Conservation (phyloP, 2,888 invertebrate species). For the Tipula confusa region DNA sequence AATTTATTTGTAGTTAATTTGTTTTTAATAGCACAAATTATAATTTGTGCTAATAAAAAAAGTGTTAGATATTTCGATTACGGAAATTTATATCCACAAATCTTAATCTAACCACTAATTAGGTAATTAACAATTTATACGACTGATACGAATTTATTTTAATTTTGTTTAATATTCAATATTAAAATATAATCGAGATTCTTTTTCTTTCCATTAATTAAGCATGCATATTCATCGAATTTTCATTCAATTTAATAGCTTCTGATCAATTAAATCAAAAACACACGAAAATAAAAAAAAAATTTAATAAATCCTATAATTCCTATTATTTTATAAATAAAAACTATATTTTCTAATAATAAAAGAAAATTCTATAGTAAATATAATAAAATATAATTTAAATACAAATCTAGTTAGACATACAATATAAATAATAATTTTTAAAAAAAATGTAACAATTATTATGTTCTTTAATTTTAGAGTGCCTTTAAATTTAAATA, state of each 20-base stretch:
- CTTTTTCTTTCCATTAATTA: neutral
- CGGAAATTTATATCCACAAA: neutral
- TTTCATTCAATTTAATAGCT: neutral
- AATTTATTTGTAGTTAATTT: neutral
- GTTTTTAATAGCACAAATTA: neutral
- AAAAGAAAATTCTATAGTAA: neutral
- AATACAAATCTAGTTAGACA: neutral
- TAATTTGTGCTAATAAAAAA: neutral
- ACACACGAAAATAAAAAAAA: neutral
- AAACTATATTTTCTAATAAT: neutral
- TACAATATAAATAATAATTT: neutral
- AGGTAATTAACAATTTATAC: neutral
- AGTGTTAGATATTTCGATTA: neutral
- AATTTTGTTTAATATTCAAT: neutral
- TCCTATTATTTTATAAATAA: constrained; percentile 16
- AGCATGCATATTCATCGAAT: neutral
- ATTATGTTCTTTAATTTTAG: neutral
- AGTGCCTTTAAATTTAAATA: constrained; percentile 21
- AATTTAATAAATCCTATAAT: neutral
- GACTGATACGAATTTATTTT: neutral
- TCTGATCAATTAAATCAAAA: neutral
- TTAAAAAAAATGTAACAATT: neutral
- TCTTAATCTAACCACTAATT: neutral
- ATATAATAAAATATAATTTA: neutral
- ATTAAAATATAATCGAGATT: neutral